phyloP scores from a whole-genome alignment of 2,888 invertebrate genomes.

The Melieria omissa region DNA sequence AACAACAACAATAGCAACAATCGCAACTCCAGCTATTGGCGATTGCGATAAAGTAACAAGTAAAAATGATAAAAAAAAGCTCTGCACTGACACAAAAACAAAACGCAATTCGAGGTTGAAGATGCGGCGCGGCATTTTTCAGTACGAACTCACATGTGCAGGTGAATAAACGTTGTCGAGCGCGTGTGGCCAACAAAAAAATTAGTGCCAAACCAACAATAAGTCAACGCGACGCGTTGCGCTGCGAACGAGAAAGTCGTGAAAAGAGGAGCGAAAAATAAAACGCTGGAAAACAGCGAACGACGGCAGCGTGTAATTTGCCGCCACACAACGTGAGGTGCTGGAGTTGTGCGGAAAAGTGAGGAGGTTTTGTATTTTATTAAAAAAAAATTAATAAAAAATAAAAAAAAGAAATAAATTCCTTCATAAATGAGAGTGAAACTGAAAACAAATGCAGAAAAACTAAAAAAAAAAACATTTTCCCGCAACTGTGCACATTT shows the following conservation, averaged over 20 bases:
- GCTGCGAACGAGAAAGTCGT: neutral
- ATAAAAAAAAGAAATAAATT: too few relatives aligned
- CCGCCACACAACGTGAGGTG: too few relatives aligned
- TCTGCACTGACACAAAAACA: neutral
- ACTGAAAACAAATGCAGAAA: too few relatives aligned
- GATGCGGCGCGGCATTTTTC: conserved; percentile 3
- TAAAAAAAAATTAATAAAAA: too few relatives aligned
- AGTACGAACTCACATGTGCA: conserved; percentile 26
- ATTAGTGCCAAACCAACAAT: neutral
- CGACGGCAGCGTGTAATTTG: too few relatives aligned
- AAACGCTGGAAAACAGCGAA: neutral
- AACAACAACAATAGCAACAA: neutral
- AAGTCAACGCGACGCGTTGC: neutral
- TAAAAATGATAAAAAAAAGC: conserved; percentile 3
- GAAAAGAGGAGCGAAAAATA: neutral
- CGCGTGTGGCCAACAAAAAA: neutral
- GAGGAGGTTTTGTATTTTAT: too few relatives aligned
- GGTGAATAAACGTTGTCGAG: conserved; percentile 9
- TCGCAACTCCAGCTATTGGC: neutral
- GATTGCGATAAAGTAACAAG: conserved; percentile 2
- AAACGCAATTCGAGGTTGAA: conserved; percentile 10
- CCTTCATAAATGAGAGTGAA: too few relatives aligned
- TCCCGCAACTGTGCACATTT: too few relatives aligned
- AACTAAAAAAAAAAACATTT: too few relatives aligned
- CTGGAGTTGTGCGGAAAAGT: too few relatives aligned